phyloP scores from a whole-genome alignment of 1,140 invertebrate species.

The Psilanteris sp. region DNA sequence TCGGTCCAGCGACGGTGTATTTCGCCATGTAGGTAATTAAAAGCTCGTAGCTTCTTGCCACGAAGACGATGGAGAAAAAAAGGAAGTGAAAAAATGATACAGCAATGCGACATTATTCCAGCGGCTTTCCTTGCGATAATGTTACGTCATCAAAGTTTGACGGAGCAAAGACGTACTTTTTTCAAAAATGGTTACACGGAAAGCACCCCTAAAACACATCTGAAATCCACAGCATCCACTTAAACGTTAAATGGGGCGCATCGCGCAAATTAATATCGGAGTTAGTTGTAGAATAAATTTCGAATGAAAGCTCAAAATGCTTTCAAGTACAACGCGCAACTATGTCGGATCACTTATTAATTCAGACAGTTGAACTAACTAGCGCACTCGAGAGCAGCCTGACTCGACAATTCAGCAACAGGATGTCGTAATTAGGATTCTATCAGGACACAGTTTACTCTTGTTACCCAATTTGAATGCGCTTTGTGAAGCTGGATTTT shows the following conservation, averaged over 20 bases:
- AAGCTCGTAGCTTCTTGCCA: no score
- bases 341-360: conserved; percentile 9
- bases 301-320: conserved; percentile 5
- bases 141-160: no score
- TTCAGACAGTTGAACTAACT: conserved; percentile 13
- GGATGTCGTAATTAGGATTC: conserved; percentile 13
- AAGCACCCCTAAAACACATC: no score
- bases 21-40: no score
- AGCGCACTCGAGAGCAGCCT: not conserved
- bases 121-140: no score
- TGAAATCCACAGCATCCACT: no score
- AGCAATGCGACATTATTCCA: no score
- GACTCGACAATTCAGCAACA: conserved; percentile 6
- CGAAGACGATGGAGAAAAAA: no score
- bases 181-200: no score
- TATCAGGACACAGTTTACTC: not conserved
- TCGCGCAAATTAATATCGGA: not conserved
- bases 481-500: not conserved
- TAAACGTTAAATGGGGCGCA: not conserved
- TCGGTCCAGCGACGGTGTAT: no score
- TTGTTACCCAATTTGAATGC: conserved; percentile 1
- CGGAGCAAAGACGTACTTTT: no score
- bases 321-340: not conserved
- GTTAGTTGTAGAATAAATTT: conserved; percentile 2
- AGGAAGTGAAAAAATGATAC: no score